Evolutionary conservation across 2,888 invertebrate species (phyloP), one percentile per base, ranked within the genome.

Genomic region (Amphipoea lucens): DNA sequence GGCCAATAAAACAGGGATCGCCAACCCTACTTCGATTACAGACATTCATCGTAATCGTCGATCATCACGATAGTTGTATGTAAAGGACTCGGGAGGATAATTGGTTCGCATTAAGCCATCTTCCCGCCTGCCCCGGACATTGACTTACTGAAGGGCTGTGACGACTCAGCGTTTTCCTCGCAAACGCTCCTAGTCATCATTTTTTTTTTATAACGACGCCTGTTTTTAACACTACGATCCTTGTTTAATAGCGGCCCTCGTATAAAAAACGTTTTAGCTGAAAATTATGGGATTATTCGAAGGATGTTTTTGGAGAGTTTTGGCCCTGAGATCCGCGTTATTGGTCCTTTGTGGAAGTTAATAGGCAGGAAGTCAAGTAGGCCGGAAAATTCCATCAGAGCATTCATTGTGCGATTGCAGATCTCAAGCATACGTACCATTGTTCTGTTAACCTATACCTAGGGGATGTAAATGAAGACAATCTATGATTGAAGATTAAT

Each of bases 51-150:
- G 80, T 83, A 85, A 90, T 88, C 77, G 83, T 75, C 74, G 81
- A 89, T 81, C 83, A 83, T 84, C 79, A 79, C 76, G 74, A 86
- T 88, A 84, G 84, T 88, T 86, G 84, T 85, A 80, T 84, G 84
- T 86, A 80, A 86, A 89, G 83, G 83, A 85, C 81, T 84, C 62
- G 77, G 75, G 74, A 86, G 88, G 90, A 89, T 92, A 92, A 92
- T 92, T 92, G 90, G 88, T 87, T 85, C 82, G 79, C 88, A 92
- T 92, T 90, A 92, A 90, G 88, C 84, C 84, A 85, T 90, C 87
- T 87, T 90, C 82, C 81, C 83, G 82, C 78, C 88, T 92, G 92
- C 45, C 76, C 65, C 86, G 87, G 91, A 91, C 92, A 87, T 90
- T 92, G 92, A 92, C 90, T 91, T 91, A 92, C 88, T 85, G 89